Evolutionary conservation across 2,888 invertebrate species (phyloP), one percentile per base, ranked within the genome.

Genomic region (Eucriotettix oculatus): DNA sequence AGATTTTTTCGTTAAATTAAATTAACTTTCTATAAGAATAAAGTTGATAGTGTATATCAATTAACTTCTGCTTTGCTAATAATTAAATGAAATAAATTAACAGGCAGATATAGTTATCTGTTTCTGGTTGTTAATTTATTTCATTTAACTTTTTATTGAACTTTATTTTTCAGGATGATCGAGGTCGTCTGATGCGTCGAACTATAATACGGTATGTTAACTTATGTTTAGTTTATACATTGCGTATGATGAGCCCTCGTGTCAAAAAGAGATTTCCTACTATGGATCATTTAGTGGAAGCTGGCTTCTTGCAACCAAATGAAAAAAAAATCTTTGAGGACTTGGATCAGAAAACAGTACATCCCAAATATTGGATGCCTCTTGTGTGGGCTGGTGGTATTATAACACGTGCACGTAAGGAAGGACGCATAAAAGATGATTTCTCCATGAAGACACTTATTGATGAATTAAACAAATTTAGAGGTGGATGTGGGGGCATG

Each of bases 381-480:
- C 64, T 72, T 43, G 68, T 71, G 17, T 73, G 73, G 73, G 71
- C 72, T 12, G 67, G 69, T 40, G 66, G 67, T 29, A 66, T 69
- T 14, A 64, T 67, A n/a, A 64, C 65, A 11, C 65, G 68, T 54
- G 70, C 71, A 1, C 61, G 69, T 17, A 69, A 67, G 57, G 72
- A 72, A 63, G 67, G 67, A 9, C 61, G 69, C 17, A 68, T 71
- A 54, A 64, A 64, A 11, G 67, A 70, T 59, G 76, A 77, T 62
- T 73, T 73, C 61, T 72, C 75, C 10, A 68, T 75, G 16, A 71
- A 73, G 58, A 73, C 73, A 44, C 66, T 76, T 1, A 70, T 75
- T 52, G 72, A 76, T 43, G 73, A 74, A 62, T 67, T 78, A 12
- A 73, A 73, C 59, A 71, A 69, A 54, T 76, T 75, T 65, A 65